phyloP scores from a whole-genome alignment of 2,797 vertebrate species.

The Pseudotriccus pelzelni region DNA sequence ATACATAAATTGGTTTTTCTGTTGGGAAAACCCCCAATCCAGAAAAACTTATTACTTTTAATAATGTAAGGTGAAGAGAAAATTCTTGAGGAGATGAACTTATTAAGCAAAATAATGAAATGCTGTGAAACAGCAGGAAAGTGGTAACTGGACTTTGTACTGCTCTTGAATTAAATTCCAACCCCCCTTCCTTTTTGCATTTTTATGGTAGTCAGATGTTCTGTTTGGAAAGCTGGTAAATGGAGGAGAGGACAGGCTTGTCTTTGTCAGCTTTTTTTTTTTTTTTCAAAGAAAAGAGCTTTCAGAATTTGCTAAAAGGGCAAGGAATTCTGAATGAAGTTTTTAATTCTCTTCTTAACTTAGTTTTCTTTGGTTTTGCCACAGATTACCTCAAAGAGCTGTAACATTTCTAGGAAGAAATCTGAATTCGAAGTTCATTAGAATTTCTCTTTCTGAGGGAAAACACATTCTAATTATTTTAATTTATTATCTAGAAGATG shows the following conservation, averaged over 20 bases:
- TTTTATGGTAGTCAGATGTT: constrained; percentile 71
- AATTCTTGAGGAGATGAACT: constrained; percentile 83
- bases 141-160: constrained; percentile 76
- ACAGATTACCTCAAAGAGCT: constrained; percentile 45
- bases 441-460: constrained; percentile 33
- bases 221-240: constrained; percentile 69
- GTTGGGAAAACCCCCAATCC: constrained; percentile 81
- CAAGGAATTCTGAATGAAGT: background rate
- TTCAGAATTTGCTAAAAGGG: constrained; percentile 43
- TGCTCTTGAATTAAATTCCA: constrained; percentile 78
- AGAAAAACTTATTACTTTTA: constrained; percentile 85
- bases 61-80: constrained; percentile 82
- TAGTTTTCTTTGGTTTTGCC: constrained; percentile 12
- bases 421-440: constrained; percentile 25
- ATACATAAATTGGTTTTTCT: constrained; percentile 85
- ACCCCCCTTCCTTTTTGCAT: constrained; percentile 32
- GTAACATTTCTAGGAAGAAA: constrained; percentile 12
- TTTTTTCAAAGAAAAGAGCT: constrained; percentile 39
- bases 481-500: constrained; percentile 19
- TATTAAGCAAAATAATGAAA: constrained; percentile 86
- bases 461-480: background rate
- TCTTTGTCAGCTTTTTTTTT: constrained; percentile 66
- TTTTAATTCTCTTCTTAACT: constrained; percentile 19
- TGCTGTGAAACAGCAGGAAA: constrained; percentile 77
- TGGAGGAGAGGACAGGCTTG: constrained; percentile 54